A percentile compares a stretch with the other conserved stretches of the same genome.
Conservation (phyloP, 2,797 vertebrate genomes). For the Cetoscarus ocellatus region DNA sequence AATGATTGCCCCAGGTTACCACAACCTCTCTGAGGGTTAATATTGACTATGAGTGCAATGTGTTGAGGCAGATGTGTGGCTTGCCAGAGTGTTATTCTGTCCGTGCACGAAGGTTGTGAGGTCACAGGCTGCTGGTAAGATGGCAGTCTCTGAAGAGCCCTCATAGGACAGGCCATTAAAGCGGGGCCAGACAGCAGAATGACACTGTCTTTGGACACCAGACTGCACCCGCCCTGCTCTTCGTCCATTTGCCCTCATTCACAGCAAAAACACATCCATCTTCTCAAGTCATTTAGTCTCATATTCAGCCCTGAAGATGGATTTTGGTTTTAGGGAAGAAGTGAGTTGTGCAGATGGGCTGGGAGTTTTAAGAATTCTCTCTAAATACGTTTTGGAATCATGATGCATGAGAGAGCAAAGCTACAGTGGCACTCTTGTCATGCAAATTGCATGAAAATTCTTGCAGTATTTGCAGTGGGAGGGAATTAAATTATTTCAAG, state of each 20-base stretch:
- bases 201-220: slow-evolving; percentile 64
- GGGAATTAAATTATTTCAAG: not conserved
- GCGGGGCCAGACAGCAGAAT: slow-evolving; percentile 65
- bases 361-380: not conserved
- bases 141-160: slow-evolving; percentile 63
- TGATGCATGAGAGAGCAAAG: slow-evolving; percentile 10
- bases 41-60: slow-evolving; percentile 46
- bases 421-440: not conserved
- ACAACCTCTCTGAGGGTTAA: slow-evolving; percentile 65
- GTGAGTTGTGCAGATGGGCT: not conserved
- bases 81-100: slow-evolving; percentile 41
- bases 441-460: slow-evolving; percentile 17
- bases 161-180: slow-evolving; percentile 72
- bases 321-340: slow-evolving; percentile 28
- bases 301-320: slow-evolving; percentile 31
- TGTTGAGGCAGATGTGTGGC: slow-evolving; percentile 41
- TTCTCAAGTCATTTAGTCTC: slow-evolving; percentile 40
- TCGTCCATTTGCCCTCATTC: slow-evolving; percentile 48
- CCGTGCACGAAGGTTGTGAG: slow-evolving; percentile 58
- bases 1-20: slow-evolving; percentile 62
- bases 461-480: slow-evolving; percentile 22
- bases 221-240: slow-evolving; percentile 19
- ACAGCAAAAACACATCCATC: slow-evolving; percentile 56
- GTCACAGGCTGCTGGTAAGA: slow-evolving; percentile 59
- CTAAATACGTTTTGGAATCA: not conserved